A percentile compares a stretch with the other conserved stretches of the same genome.
phyloP scores from a whole-genome alignment of 2,113 vertebrate species.

The Tringa solitaria region DNA sequence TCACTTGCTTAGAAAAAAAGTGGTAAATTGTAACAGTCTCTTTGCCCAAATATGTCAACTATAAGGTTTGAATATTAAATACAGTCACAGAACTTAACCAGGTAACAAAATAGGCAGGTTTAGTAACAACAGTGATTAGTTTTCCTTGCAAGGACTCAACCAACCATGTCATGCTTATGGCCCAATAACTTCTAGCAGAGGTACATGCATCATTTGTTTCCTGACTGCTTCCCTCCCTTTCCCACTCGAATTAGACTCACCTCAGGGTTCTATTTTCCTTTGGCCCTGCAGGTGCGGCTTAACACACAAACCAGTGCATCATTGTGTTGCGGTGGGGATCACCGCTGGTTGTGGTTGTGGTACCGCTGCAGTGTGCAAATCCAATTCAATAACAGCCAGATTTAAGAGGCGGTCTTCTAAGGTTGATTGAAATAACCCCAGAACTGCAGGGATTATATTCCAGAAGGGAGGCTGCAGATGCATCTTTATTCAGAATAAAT shows the following conservation, averaged over 20 bases:
- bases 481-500: constrained; percentile 27
- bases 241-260: not conserved
- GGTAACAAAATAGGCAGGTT: not conserved
- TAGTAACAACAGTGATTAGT: not conserved
- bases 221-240: not conserved
- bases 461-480: constrained; percentile 7
- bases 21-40: not conserved
- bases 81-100: not conserved
- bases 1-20: not conserved
- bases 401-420: constrained; percentile 1
- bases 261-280: not conserved
- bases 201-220: not conserved
- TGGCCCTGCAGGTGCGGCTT: not conserved
- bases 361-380: not conserved
- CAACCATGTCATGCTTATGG: not conserved
- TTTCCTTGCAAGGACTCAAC: not conserved
- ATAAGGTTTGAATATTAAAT: not conserved
- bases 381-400: not conserved
- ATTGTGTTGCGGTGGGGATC: not conserved
- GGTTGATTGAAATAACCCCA: constrained; percentile 40
- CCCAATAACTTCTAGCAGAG: not conserved
- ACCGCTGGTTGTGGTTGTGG: not conserved
- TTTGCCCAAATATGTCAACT: not conserved
- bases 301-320: not conserved
- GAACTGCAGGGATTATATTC: constrained; percentile 35